These are phyloP conservation scores for Acanthaster planci DNA, from an alignment of 35 echinoderm and acorn worm genomes.

Conservation along the genomic window DNA sequence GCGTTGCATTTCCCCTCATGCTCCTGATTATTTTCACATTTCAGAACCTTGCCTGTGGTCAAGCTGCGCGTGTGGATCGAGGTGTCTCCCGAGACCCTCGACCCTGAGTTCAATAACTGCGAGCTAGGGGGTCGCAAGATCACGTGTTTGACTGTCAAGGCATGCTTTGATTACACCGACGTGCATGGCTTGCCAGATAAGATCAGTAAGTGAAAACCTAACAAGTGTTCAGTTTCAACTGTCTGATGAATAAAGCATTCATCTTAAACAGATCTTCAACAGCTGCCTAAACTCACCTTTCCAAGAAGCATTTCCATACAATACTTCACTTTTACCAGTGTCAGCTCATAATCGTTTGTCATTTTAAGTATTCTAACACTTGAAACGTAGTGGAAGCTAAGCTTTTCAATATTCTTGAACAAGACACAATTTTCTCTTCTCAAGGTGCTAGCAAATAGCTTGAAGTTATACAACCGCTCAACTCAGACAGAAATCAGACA, in stretches of 20 bases:
- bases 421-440: too few species aligned
- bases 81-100: constrained; percentile 31
- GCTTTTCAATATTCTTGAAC: too few species aligned
- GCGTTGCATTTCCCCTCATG: not conserved
- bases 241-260: too few species aligned
- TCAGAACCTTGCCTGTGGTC: constrained; percentile 47
- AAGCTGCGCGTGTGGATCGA: constrained; percentile 32
- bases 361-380: too few species aligned
- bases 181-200: not conserved
- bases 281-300: not conserved
- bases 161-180: constrained; percentile 22
- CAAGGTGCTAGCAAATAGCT: too few species aligned
- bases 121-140: not conserved
- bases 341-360: too few species aligned
- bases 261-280: too few species aligned
- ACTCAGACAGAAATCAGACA: too few species aligned
- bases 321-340: too few species aligned
- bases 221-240: too few species aligned
- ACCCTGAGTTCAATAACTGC: constrained; percentile 42
- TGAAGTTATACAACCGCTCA: too few species aligned
- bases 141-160: constrained; percentile 1
- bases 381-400: too few species aligned
- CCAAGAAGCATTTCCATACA: not conserved
- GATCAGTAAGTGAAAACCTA: constrained; percentile 34
- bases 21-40: not conserved